Evolutionary conservation across 2,797 vertebrate genomes (phyloP).

Genomic region (Sarcoramphus papa): DNA sequence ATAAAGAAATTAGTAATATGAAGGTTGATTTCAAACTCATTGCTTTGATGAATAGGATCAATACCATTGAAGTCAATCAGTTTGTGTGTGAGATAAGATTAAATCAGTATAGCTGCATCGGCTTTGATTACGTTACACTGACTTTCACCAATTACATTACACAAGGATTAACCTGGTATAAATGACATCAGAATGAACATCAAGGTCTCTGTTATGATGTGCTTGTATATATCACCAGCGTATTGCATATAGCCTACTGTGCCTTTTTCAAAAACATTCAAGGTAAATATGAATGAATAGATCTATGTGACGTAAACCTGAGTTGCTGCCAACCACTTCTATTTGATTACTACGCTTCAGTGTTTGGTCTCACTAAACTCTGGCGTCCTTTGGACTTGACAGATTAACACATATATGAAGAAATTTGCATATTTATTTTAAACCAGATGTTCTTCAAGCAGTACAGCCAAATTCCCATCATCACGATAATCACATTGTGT

Average conservation of each 20-base stretch:
- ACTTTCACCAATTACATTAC: background rate
- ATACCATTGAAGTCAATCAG: background rate
- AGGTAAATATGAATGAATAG: background rate
- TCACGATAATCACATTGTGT: slow-evolving; percentile 4
- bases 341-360: background rate
- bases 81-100: background rate
- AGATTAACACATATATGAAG: slow-evolving; percentile 61
- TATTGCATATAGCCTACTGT: background rate
- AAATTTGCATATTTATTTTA: slow-evolving; percentile 65
- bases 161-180: background rate
- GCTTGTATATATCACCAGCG: background rate
- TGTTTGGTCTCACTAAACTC: background rate
- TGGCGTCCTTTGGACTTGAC: slow-evolving; percentile 52
- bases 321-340: background rate
- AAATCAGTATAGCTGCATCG: background rate
- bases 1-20: background rate
- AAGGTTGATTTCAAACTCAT: background rate
- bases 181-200: background rate
- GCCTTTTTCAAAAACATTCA: background rate
- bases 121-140: background rate
- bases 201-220: background rate
- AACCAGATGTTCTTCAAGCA: slow-evolving; percentile 50
- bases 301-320: background rate
- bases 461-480: slow-evolving; percentile 44
- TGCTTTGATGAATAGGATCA: background rate